Evolutionary conservation across 2,888 invertebrate genomes (phyloP).

Genomic region (Ichneumoninae sp.): DNA sequence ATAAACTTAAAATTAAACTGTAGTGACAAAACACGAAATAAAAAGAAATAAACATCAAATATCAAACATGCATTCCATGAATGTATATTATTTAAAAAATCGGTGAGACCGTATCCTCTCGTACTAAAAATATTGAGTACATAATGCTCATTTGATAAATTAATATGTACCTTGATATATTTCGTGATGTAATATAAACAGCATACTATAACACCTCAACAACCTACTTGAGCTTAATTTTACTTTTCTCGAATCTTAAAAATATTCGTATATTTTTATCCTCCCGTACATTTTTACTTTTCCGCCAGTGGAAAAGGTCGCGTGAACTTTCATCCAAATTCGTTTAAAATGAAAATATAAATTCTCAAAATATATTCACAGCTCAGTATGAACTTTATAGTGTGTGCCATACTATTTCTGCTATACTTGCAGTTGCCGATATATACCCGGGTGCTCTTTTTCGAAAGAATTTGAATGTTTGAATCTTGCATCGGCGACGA

Average conservation of each 20-base stretch:
- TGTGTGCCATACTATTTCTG: not conserved
- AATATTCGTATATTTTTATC: not conserved
- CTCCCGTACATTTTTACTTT: not conserved
- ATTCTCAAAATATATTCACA: not conserved
- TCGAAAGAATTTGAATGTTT: slow-evolving; percentile 55
- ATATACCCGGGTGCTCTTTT: not conserved
- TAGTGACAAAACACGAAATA: no score
- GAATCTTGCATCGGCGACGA: slow-evolving; percentile 39
- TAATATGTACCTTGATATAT: no score
- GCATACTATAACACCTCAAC: not conserved
- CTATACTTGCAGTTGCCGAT: not conserved
- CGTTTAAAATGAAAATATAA: not conserved
- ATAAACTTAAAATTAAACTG: no score
- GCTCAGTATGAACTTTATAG: not conserved
- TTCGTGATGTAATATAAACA: not conserved
- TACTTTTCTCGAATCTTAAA: not conserved
- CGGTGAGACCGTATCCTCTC: no score
- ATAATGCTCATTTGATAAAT: no score
- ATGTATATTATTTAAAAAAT: no score
- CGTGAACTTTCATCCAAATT: not conserved
- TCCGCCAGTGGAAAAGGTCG: not conserved
- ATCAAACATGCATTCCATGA: no score
- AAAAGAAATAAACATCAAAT: no score
- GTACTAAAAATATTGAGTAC: no score
- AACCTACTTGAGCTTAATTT: not conserved